Percentiles rank a stretch among this genome's conserved stretches.
Evolutionary conservation across 1,140 invertebrate species (phyloP).

Genomic region (Homalodisca vitripennis): DNA sequence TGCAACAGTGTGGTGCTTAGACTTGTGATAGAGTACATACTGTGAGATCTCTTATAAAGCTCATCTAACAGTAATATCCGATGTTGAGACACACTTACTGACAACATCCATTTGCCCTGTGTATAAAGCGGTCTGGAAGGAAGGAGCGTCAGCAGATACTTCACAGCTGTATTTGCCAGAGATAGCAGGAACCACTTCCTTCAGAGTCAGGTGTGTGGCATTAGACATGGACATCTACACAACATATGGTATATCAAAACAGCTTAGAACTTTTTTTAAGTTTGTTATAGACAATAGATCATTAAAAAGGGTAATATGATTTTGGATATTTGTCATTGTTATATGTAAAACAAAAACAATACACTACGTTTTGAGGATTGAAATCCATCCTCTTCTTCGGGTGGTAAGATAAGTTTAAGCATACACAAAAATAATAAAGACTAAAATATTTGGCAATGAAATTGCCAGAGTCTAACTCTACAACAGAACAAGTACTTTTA

Average conservation of each 20-base stretch:
- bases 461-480: too few relatives aligned
- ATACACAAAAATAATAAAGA: too few relatives aligned
- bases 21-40: not conserved
- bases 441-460: too few relatives aligned
- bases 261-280: too few relatives aligned
- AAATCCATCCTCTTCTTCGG: too few relatives aligned
- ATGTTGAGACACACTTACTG: constrained; percentile 51
- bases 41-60: not conserved
- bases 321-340: too few relatives aligned
- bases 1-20: constrained; percentile 43
- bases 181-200: constrained; percentile 57
- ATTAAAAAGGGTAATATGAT: too few relatives aligned
- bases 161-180: constrained; percentile 76
- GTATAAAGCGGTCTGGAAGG: constrained; percentile 71
- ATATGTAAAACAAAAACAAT: too few relatives aligned
- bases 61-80: not conserved
- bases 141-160: constrained; percentile 82
- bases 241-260: constrained; percentile 25
- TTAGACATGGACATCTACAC: constrained; percentile 55
- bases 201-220: constrained; percentile 54
- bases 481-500: too few relatives aligned
- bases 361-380: too few relatives aligned
- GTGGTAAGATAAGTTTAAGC: too few relatives aligned
- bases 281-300: too few relatives aligned
- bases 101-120: constrained; percentile 66